These are phyloP conservation scores for Vulpes lagopus DNA, from an alignment of 2,113 vertebrate species.

Conservation along the genomic window DNA sequence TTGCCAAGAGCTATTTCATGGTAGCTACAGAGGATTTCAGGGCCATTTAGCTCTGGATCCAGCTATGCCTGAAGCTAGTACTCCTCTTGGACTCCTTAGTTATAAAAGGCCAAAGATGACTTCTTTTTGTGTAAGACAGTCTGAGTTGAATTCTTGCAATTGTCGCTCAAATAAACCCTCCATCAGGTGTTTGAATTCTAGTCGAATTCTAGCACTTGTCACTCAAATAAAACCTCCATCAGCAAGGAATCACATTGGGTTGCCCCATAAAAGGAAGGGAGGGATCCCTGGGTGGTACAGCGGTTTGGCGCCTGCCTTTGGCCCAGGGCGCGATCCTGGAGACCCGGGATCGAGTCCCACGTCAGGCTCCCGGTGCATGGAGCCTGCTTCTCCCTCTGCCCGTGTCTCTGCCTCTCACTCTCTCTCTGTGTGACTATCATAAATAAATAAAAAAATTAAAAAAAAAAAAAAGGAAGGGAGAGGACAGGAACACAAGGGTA, in stretches of 20 bases:
- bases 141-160: slow-evolving; percentile 40
- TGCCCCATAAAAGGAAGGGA: not conserved
- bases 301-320: too few relatives aligned
- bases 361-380: too few relatives aligned
- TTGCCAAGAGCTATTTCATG: not conserved
- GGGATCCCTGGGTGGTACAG: too few relatives aligned
- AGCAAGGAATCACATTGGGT: not conserved
- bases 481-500: not conserved
- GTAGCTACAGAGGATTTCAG: not conserved
- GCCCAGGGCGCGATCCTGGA: too few relatives aligned
- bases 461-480: not conserved
- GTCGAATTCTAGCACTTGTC: slow-evolving; percentile 27
- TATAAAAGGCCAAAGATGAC: not conserved
- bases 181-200: not conserved
- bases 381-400: too few relatives aligned
- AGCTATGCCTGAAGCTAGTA: not conserved
- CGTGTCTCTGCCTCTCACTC: too few relatives aligned
- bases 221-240: not conserved
- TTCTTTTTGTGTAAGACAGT: not conserved
- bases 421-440: too few relatives aligned
- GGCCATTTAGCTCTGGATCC: not conserved
- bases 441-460: too few relatives aligned
- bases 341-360: too few relatives aligned
- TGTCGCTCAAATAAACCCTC: not conserved
- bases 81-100: not conserved